Evolutionary conservation across 2,797 vertebrate species (phyloP), one percentile per base, ranked within the genome.

Genomic region (Centropyge bicolor): DNA sequence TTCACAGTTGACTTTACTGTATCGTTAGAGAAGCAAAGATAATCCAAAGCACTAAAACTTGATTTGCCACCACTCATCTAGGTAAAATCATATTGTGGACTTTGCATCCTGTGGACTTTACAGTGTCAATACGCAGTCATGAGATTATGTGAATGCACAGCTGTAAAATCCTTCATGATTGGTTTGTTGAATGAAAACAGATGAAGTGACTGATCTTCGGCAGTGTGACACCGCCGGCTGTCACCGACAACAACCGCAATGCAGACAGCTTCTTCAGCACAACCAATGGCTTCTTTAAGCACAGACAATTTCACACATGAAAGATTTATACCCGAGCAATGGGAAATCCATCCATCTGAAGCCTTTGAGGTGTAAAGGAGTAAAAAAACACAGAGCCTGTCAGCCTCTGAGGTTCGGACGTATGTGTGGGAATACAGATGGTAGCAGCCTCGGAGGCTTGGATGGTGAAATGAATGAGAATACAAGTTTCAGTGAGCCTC

Each of bases 301-400:
- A 75, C 87, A 90, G 81, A 88, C 89, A 91, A 92, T 93, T 91
- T 91, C 88, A 89, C 88, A 88, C 90, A 87, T 89, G 89, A 86
- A 80, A 89, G 88, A 91, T 92, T 92, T 87, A 86, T 80, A 82
- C 36, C 76, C 54, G 1, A 83, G 86, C 82, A 59, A 85, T 31
- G 69, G 66, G 78, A 81, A 81, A 91, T 84, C 85, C 80, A 79
- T 90, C 84, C 87, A 88, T 89, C 88, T 87, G 86, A 82, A 76
- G 84, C 86, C 80, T 90, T 59, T 72, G 78, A 86, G 90, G 76
- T 81, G 78, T 71, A 82, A 72, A 84, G 74, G 52, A 67, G 71
- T 78, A 60, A 57, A 69, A n/a, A 76, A 65, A 55, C 61, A 31
- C 46, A 43, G 61, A 69, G 72, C 52, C 78, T 70, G 85, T 82